Percentiles rank a stretch among this genome's conserved stretches.
Conservation (phyloP, 2,797 vertebrate species). For the Oceanodroma leucorhoa region DNA sequence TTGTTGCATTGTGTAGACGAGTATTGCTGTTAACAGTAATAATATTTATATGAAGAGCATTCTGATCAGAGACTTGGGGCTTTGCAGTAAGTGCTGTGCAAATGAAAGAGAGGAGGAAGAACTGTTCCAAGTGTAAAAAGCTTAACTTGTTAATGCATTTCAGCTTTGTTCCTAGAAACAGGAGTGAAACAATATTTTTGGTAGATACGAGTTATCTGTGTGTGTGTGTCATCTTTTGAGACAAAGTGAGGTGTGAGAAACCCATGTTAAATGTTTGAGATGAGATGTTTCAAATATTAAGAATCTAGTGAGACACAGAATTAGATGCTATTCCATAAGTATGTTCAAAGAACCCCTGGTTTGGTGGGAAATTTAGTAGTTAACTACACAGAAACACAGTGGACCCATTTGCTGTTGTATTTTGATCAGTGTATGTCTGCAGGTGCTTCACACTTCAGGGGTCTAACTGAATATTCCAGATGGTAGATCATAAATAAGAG, state of each 20-base stretch:
- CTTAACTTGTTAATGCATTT: not conserved
- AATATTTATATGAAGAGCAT: not conserved
- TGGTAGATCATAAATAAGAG: not conserved
- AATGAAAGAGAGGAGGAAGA: not conserved
- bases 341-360: not conserved
- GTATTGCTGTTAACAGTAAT: not conserved
- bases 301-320: not conserved
- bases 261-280: rapidly evolving
- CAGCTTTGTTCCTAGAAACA: not conserved
- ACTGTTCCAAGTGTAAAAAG: not conserved
- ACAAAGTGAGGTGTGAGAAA: not conserved
- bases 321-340: not conserved
- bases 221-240: not conserved
- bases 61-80: not conserved
- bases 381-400: not conserved
- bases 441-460: not conserved
- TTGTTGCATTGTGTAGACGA: not conserved
- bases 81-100: not conserved
- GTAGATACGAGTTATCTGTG: not conserved
- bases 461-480: not conserved
- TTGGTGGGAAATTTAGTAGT: not conserved
- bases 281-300: not conserved
- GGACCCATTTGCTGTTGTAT: not conserved
- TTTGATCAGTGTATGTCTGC: not conserved
- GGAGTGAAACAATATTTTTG: not conserved